phyloP scores from a whole-genome alignment of 2,888 invertebrate genomes.

The Horisme vitalbata region DNA sequence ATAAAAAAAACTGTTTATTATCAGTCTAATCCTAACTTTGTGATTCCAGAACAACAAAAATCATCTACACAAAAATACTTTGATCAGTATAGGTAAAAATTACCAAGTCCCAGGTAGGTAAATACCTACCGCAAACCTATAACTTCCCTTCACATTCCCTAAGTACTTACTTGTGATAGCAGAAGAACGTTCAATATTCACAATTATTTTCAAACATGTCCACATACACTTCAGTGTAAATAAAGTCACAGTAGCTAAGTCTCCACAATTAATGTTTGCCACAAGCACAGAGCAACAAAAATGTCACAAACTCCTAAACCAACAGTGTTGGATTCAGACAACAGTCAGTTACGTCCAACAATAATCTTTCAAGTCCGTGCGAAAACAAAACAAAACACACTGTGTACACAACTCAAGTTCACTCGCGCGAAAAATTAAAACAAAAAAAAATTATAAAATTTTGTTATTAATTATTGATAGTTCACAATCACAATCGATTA shows the following conservation, averaged over 20 bases:
- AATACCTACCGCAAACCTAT: slow-evolving; percentile 9
- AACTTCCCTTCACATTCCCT: slow-evolving; percentile 7
- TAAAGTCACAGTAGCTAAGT: slow-evolving; percentile 53
- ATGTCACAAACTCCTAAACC: slow-evolving; percentile 50
- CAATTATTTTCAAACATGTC: slow-evolving; percentile 45
- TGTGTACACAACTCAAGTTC: slow-evolving; percentile 65
- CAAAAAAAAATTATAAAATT: slow-evolving; percentile 40
- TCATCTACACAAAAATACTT: too few species aligned
- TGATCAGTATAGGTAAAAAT: too few species aligned
- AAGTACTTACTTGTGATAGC: slow-evolving; percentile 56
- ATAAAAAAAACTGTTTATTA: too few species aligned
- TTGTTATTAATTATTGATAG: slow-evolving; percentile 52
- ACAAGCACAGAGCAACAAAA: slow-evolving; percentile 55
- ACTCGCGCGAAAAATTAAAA: slow-evolving; percentile 50
- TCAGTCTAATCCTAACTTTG: too few species aligned
- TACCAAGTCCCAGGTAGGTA: too few species aligned
- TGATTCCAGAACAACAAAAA: too few species aligned
- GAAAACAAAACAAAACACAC: slow-evolving; percentile 71
- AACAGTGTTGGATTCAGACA: too few species aligned
- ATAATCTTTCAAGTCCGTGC: slow-evolving; percentile 58
- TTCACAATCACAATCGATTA: slow-evolving; percentile 77
- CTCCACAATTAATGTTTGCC: slow-evolving; percentile 43
- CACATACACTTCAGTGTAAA: slow-evolving; percentile 59
- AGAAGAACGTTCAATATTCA: slow-evolving; percentile 44
- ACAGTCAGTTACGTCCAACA: slow-evolving; percentile 69